These are phyloP conservation scores for Paedocypris micromegethes DNA, from an alignment of 2,797 vertebrate species.

Conservation along the genomic window DNA sequence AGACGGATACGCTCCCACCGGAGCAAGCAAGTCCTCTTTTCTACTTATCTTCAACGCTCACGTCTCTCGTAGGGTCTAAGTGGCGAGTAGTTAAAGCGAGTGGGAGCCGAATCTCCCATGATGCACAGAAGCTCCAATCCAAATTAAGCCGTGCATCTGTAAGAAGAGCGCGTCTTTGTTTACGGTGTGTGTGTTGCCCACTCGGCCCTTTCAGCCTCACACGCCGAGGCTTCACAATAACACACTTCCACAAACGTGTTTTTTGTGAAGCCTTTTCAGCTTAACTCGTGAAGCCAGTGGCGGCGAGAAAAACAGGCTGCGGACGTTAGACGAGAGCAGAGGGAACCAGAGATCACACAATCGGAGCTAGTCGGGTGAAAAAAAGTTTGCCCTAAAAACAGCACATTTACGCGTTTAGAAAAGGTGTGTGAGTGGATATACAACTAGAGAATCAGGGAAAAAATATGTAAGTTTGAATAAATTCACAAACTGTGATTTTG, in stretches of 20 bases:
- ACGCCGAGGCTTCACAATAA: too few species aligned
- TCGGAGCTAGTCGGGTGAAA: slow-evolving; percentile 18
- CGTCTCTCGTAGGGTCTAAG: slow-evolving; percentile 9
- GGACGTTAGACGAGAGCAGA: slow-evolving; percentile 18
- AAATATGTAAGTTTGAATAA: too few species aligned
- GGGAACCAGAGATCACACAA: slow-evolving; percentile 19
- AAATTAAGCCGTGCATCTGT: slow-evolving; percentile 10
- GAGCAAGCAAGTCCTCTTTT: slow-evolving; percentile 8
- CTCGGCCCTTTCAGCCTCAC: too few species aligned
- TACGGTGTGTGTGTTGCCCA: neutral
- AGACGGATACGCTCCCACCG: slow-evolving; percentile 6
- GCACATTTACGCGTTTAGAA: too few species aligned
- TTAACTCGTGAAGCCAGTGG: slow-evolving; percentile 2
- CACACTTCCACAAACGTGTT: slow-evolving; percentile 9
- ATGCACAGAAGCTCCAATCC: slow-evolving; percentile 5
- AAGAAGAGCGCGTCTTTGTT: slow-evolving; percentile 1
- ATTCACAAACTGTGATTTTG: too few species aligned
- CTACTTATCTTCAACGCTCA: slow-evolving; percentile 22
- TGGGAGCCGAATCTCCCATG: slow-evolving; percentile 20
- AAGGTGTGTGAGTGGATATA: too few species aligned
- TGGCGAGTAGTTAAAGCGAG: slow-evolving; percentile 4
- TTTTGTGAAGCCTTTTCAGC: slow-evolving; percentile 21
- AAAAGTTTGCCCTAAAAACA: too few species aligned
- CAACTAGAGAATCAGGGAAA: too few species aligned
- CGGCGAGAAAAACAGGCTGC: slow-evolving; percentile 10